Base-by-base conservation (phyloP, 2,888 invertebrate species). In the Anticlea derivata region DNA sequence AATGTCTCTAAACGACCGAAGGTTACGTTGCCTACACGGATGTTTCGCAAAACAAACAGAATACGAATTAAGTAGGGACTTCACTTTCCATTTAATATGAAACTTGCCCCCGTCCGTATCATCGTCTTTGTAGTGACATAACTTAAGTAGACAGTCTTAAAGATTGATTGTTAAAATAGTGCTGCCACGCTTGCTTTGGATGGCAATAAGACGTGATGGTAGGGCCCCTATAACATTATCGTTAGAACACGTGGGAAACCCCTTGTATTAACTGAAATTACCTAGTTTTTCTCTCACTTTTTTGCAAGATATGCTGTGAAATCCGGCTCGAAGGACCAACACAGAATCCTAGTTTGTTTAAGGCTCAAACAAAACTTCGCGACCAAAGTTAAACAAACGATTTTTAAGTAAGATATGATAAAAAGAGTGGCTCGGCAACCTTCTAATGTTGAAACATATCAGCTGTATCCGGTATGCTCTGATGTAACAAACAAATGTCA, bases 401-500 rank as follows among this genome's bases (percentile, higher is more conserved):
- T 60, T 53, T 52, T 47, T 41, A 57, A 38, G 35, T 37, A 37
- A 22, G 1, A 30, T 52, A 61, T 61, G 59, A 68, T 70, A 70
- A 72, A 72, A 70, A 68, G 61, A 70, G 62, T 66, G 55, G 69
- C 60, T 60, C 65, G 58, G 58, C 68, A 80, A 78, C 81, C 78
- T 81, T 82, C 77, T 80, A 74, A 75, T 68, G 68, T 75, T 73
- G 62, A 70, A 74, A 75, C 68, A 65, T 76, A 70, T 75, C 67
- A 68, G 69, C 65, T 69, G 72, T 77, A 83, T 84, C 85, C 84
- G 85, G 83, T 74, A 82, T 72, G 75, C 29, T 35, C 33, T 81
- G 78, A 79, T 81, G 78, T 80, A 78, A 80, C 75, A 65, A 78
- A 80, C 75, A 65, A 74, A 71, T 78, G 69, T 75, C 69, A 73